phyloP scores from a whole-genome alignment of 1,140 invertebrate genomes.

The Epicauta chinensis region DNA sequence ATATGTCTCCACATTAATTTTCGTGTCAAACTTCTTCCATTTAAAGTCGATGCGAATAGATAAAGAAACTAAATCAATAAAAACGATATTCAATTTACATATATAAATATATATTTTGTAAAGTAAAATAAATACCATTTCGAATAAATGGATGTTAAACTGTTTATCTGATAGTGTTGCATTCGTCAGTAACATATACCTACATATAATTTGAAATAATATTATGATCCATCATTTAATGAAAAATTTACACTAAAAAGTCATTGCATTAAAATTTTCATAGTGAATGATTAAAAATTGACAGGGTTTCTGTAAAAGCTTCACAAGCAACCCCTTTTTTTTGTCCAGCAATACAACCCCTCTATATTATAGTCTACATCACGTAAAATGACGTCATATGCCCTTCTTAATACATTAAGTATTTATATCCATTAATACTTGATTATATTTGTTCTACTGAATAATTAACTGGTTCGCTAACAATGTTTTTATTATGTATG shows the following conservation, averaged over 20 bases:
- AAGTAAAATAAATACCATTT: too few relatives aligned
- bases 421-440: constrained; percentile 30
- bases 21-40: too few relatives aligned
- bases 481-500: constrained; percentile 32
- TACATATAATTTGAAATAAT: constrained; percentile 15
- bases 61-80: too few relatives aligned
- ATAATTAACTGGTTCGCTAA: constrained; percentile 28
- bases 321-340: constrained; percentile 26
- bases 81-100: too few relatives aligned
- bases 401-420: constrained; percentile 25
- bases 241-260: constrained; percentile 10
- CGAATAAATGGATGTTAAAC: too few relatives aligned
- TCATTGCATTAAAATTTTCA: constrained; percentile 14
- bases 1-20: too few relatives aligned
- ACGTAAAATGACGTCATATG: constrained; percentile 25
- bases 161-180: too few relatives aligned
- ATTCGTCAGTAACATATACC: too few relatives aligned
- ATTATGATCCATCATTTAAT: constrained; percentile 4
- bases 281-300: constrained; percentile 21
- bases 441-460: constrained; percentile 29
- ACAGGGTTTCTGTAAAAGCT: constrained; percentile 17
- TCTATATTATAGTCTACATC: constrained; percentile 1
- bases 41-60: too few relatives aligned
- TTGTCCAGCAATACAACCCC: constrained; percentile 6
- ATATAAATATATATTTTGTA: too few relatives aligned